These are phyloP conservation scores for Lithosia quadra DNA, from an alignment of 2,888 invertebrate genomes.

Conservation along the genomic window DNA sequence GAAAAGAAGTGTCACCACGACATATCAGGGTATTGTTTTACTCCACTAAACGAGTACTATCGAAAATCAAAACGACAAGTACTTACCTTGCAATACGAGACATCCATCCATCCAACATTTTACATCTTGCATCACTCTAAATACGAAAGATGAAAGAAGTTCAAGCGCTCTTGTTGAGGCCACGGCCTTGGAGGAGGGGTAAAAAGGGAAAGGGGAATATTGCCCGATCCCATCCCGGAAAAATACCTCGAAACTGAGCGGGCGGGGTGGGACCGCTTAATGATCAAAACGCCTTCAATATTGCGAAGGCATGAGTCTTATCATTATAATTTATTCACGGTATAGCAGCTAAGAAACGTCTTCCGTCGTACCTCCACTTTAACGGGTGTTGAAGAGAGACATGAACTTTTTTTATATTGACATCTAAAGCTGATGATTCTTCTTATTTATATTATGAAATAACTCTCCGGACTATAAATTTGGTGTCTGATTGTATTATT, in stretches of 20 bases:
- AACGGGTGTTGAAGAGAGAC: conserved; percentile 11
- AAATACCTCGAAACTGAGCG: conserved; percentile 70
- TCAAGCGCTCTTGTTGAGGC: conserved; percentile 70
- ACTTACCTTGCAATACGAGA: conserved; percentile 52
- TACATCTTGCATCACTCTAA: conserved; percentile 63
- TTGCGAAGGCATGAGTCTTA: conserved; percentile 79
- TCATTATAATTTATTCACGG: conserved; percentile 85
- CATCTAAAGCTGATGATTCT: not conserved
- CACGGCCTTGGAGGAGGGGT: conserved; percentile 60
- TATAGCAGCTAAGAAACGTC: conserved; percentile 65
- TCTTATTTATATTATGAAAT: not conserved
- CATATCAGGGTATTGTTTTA: too few relatives aligned
- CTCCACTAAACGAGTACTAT: too few relatives aligned
- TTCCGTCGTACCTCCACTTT: conserved; percentile 41
- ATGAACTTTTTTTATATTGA: not conserved
- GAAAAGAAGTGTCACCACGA: too few relatives aligned
- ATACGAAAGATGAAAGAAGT: conserved; percentile 76
- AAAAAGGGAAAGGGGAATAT: conserved; percentile 65
- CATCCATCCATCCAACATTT: conserved; percentile 58
- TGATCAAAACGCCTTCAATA: conserved; percentile 85
- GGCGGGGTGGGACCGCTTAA: conserved; percentile 66
- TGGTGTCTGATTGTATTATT: not conserved
- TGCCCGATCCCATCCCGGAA: conserved; percentile 65
- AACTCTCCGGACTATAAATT: not conserved
- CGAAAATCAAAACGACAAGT: conserved; percentile 35